These are phyloP conservation scores for Anableps anableps DNA, from an alignment of 2,797 vertebrate genomes.

Conservation along the genomic window DNA sequence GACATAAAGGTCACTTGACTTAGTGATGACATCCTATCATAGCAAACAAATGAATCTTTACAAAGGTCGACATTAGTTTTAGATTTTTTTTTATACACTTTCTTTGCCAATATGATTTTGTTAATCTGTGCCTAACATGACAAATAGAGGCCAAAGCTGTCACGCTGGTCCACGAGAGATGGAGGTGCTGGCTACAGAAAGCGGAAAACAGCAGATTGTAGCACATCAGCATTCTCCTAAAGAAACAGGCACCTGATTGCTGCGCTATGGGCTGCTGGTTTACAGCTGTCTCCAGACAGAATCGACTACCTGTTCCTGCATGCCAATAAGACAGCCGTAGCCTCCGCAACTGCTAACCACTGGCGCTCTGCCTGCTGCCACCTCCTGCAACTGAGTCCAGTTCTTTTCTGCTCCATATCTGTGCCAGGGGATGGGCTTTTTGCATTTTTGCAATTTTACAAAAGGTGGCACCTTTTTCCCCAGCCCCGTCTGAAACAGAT, in stretches of 20 bases:
- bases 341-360: constrained; percentile 84
- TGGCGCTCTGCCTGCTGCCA: constrained; percentile 91
- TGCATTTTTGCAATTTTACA: constrained; percentile 82
- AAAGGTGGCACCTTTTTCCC: constrained; percentile 68
- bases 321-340: constrained; percentile 93
- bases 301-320: constrained; percentile 90
- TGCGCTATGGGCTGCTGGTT: constrained; percentile 95
- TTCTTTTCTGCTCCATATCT: constrained; percentile 77
- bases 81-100: constrained; percentile 80
- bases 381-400: constrained; percentile 82
- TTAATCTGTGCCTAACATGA: constrained; percentile 85
- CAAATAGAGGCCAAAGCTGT: constrained; percentile 88
- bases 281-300: constrained; percentile 97
- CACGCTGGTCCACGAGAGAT: constrained; percentile 85
- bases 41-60: constrained; percentile 97
- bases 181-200: constrained; percentile 80
- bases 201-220: constrained; percentile 86
- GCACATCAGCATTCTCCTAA: constrained; percentile 92
- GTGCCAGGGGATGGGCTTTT: constrained; percentile 77
- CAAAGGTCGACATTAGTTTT: constrained; percentile 97
- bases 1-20: constrained; percentile 91
- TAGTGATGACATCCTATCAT: constrained; percentile 89
- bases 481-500: constrained; percentile 80
- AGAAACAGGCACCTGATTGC: constrained; percentile 91
- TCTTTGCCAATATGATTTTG: constrained; percentile 57